Evolutionary conservation across 2,113 vertebrate species (phyloP), one percentile per base, ranked within the genome.

Genomic region (Notechis scutatus): DNA sequence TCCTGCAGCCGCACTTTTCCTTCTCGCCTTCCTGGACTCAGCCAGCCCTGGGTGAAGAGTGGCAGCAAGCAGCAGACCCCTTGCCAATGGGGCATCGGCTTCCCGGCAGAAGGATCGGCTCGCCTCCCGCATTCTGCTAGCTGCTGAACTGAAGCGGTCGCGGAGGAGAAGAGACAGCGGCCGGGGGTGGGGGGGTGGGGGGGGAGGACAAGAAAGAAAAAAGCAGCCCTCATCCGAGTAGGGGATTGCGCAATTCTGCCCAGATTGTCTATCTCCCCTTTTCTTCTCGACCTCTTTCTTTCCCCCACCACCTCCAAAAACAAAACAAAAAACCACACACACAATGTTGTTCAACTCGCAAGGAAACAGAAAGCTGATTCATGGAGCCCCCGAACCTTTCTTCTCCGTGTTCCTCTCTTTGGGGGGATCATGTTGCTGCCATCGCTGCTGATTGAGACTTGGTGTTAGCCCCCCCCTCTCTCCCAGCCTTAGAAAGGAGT

Each of bases 361-460:
- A 94, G 95, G 96, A 94, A 95, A 95, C 95, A 94, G 96, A 97
- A 94, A 96, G 97, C 97, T 96, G 97, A 97, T 98, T 97, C 97
- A 98, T 98, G 98, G 97, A 96, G 97, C 8, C 95, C 95, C 95
- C 95, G 94, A 94, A 94, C 95, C 95, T 92, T 96, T 92, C 47
- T 93, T 92, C 96, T 95, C 87, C 94, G 93, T 87, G n/a, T 85
- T 74, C 57, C 96, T 57, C 54, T 92, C 94, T 96, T 92, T 50
- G 74, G 91, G 95, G 94, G 95, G 93, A 96, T 95, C 91, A 94
- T 95, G 96, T 86, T 95, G 96, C 96, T 95, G 96, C 96, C 94
- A 96, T 95, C 94, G 96, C 96, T 95, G 96, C 96, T 94, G 97
- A 95, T 94, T 55, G 94, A 94, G 96, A 93, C 96, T 95, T 88